phyloP scores from a whole-genome alignment of 1,140 invertebrate genomes.

The Parasteatoda tepidariorum region DNA sequence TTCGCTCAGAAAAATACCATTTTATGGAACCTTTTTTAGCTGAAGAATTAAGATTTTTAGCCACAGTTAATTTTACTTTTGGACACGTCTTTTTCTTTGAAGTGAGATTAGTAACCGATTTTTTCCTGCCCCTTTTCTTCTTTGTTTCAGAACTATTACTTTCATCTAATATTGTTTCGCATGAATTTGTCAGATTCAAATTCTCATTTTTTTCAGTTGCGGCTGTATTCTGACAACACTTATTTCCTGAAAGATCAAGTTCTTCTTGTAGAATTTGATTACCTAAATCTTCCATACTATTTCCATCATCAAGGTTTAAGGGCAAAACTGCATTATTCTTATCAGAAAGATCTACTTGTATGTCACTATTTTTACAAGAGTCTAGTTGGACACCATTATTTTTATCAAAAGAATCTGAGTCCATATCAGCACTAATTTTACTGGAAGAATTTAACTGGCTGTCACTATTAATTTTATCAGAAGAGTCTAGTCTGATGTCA shows the following conservation, averaged over 20 bases:
- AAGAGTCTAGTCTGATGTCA: no score
- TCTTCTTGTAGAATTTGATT: no score
- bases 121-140: not conserved
- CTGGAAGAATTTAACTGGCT: no score
- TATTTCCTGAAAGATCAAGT: no score
- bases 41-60: not conserved
- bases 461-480: no score
- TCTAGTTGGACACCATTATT: no score
- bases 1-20: conserved; percentile 43
- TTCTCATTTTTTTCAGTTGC: not conserved
- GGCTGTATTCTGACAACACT: not conserved
- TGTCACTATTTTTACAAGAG: no score
- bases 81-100: conserved; percentile 30
- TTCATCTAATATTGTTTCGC: not conserved
- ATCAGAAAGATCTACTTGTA: no score
- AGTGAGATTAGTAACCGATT: not conserved
- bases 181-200: no score
- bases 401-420: no score
- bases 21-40: not conserved
- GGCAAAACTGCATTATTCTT: not conserved
- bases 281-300: not conserved
- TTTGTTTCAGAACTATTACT: not conserved
- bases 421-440: no score
- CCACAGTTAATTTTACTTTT: conserved; percentile 49
- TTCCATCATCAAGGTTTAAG: not conserved